These are phyloP conservation scores for Calyptommatus sinebrachiatus DNA, from an alignment of 2,113 vertebrate species.

Conservation along the genomic window DNA sequence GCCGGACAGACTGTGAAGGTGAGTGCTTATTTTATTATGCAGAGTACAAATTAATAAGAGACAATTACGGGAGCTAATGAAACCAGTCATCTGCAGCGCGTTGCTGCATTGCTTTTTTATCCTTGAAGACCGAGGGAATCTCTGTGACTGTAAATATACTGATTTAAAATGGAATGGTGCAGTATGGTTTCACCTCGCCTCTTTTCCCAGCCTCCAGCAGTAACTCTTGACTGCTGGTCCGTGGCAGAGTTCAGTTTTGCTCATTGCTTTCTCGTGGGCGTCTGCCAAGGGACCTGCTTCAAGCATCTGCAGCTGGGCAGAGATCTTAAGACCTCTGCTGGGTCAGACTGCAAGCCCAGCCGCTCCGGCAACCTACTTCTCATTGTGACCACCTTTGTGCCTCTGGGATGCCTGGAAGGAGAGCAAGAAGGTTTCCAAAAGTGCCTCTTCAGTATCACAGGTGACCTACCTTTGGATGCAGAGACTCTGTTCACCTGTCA, in stretches of 20 bases:
- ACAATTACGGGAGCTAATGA: conserved; percentile 65
- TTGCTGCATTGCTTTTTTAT: conserved; percentile 53
- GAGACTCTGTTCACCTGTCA: neutral
- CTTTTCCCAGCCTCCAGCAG: neutral
- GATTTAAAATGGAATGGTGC: conserved; percentile 44
- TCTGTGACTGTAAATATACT: conserved; percentile 54
- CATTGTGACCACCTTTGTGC: neutral
- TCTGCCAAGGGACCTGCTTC: neutral
- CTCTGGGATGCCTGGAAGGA: neutral
- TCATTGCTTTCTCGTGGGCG: neutral
- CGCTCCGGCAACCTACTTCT: neutral
- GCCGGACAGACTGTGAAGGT: conserved; percentile 94
- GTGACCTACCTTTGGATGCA: neutral
- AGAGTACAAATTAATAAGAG: conserved; percentile 65
- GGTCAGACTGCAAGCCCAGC: neutral
- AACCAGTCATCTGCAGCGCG: conserved; percentile 50
- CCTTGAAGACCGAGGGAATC: conserved; percentile 56
- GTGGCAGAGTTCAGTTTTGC: neutral
- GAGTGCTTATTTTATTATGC: conserved; percentile 77
- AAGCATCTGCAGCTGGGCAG: too few relatives aligned
- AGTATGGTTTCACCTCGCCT: conserved; percentile 46
- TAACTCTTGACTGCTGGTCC: neutral
- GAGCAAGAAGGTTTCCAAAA: neutral
- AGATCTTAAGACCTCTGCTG: neutral
- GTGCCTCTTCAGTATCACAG: neutral